Evolutionary conservation across 2,113 vertebrate genomes (phyloP), one percentile per base, ranked within the genome.

Genomic region (Tringa solitaria): DNA sequence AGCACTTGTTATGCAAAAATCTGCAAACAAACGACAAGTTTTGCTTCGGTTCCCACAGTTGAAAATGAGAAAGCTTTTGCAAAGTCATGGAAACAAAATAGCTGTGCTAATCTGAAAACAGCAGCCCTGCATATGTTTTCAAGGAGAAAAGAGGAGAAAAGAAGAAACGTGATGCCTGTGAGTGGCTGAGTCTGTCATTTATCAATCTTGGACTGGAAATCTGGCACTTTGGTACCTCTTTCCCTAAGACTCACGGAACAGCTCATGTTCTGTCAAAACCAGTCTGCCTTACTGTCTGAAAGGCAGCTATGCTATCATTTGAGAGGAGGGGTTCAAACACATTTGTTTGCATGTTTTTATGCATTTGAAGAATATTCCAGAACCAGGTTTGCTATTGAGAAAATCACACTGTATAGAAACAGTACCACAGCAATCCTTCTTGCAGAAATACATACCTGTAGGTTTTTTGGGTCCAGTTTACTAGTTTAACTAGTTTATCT

Each of bases 81-180:
- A 85, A 33, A 90, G 87, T 91, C 78, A 87, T 75, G 65, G 90
- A 85, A 94, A 93, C 28, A 59, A 84, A 96, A 87, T 63, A 75
- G 68, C 69, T 72, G 64, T 41, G 65, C 69, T 93, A 54, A 59
- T 93, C 74, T 91, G 78, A 33, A 85, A 91, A 68, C 14, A 74
- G 68, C 59, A 88, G 80, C 76, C 48, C 59, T 79, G 53, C 28
- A 4, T 5, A 45, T 37, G 18, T 60, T 88, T 72, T 65, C n/a
- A 63, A 74, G 72, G 46, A 92, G 56, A 73, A 83, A 54, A 77
- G 57, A 63, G 39, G 23, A 67, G 30, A 61, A 93, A 76, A 74
- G 39, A 77, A 67, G 68, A 69, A 95, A 87, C 32, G 20, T 78
- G 80, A 69, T 80, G 63, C 22, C 37, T 68, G 39, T 89, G 63